phyloP scores from a whole-genome alignment of 2,113 vertebrate species.

The Hymenochirus boettgeri region DNA sequence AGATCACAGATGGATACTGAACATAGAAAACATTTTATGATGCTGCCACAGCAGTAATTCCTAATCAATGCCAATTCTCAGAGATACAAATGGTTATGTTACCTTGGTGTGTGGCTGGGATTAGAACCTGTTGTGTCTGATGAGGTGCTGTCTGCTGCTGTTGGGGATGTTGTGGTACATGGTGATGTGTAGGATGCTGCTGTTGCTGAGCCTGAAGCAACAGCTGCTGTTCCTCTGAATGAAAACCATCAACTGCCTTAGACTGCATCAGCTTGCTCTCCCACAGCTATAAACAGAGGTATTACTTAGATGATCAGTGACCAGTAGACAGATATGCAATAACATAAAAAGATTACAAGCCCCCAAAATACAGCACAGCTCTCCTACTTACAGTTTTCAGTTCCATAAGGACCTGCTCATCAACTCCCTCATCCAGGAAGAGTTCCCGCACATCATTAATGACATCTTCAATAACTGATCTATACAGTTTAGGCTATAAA shows the following conservation, averaged over 20 bases:
- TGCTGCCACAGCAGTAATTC: too few relatives aligned
- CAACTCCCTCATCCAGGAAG: constrained; percentile 96
- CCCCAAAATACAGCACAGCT: too few relatives aligned
- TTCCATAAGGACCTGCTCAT: constrained; percentile 95
- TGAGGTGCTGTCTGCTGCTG: constrained; percentile 65
- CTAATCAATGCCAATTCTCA: too few relatives aligned
- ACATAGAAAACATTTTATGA: too few relatives aligned
- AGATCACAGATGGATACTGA: too few relatives aligned
- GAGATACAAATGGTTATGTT: too few relatives aligned
- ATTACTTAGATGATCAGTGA: too few relatives aligned
- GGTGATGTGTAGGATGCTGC: constrained; percentile 68
- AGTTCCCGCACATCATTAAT: constrained; percentile 95
- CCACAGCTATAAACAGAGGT: constrained; percentile 75
- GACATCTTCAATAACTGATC: constrained; percentile 95
- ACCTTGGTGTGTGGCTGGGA: constrained; percentile 89
- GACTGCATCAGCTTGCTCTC: constrained; percentile 97
- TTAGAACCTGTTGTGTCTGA: constrained; percentile 74
- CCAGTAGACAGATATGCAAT: too few relatives aligned
- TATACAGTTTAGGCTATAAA: constrained; percentile 89
- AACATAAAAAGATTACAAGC: too few relatives aligned
- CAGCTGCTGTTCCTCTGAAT: constrained; percentile 89
- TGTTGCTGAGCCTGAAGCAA: constrained; percentile 78
- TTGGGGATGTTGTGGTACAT: constrained; percentile 64
- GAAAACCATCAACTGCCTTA: constrained; percentile 96
- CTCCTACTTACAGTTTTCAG: constrained; percentile 91